Conservation (phyloP, 2,797 vertebrate species). For the Neosalanx taihuensis region DNA sequence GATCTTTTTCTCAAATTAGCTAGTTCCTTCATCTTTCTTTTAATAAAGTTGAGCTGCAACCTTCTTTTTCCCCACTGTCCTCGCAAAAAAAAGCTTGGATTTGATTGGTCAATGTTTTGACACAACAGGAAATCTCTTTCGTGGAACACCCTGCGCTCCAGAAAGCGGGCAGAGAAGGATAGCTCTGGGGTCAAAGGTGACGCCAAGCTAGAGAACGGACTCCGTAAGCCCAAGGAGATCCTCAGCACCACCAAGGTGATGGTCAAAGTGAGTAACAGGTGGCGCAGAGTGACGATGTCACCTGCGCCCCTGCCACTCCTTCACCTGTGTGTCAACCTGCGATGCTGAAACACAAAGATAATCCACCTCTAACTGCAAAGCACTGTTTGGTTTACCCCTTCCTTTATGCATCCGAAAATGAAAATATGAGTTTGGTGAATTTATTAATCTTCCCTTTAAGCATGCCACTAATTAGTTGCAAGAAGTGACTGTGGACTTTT, state of each 20-base stretch:
- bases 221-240: conserved; percentile 87
- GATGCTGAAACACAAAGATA: background rate
- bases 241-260: conserved; percentile 84
- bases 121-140: conserved; percentile 99
- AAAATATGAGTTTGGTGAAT: background rate
- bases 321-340: conserved; percentile 36
- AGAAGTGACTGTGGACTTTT: background rate
- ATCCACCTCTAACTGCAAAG: conserved; percentile 6
- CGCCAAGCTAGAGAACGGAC: conserved; percentile 77
- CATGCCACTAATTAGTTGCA: conserved; percentile 6
- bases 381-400: background rate
- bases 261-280: conserved; percentile 88
- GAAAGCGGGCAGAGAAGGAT: conserved; percentile 93
- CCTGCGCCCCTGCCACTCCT: conserved; percentile 21
- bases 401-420: background rate
- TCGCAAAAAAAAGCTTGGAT: conserved; percentile 57
- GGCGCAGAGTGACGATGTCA: conserved; percentile 17
- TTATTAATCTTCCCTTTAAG: background rate
- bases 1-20: background rate
- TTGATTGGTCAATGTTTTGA: conserved; percentile 87
- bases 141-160: conserved; percentile 98
- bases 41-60: conserved; percentile 53
- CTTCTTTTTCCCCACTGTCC: background rate
- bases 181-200: conserved; percentile 79
- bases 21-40: conserved; percentile 10